Conservation (phyloP, 2,113 vertebrate genomes). For the Tragulus kanchil region DNA sequence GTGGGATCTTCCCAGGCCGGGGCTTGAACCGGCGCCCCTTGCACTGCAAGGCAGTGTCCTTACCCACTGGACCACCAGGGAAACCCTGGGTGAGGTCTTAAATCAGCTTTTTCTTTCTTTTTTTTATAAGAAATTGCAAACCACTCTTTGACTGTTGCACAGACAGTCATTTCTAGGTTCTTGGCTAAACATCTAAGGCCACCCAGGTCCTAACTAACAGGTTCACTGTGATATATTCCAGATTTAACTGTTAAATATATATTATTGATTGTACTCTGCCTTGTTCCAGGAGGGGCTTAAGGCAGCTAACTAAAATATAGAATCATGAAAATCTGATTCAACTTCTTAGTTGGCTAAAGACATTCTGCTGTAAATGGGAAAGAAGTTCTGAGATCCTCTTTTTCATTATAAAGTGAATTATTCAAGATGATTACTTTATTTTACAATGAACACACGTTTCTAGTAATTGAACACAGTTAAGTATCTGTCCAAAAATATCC, state of each 20-base stretch:
- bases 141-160: background rate
- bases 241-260: slow-evolving; percentile 9
- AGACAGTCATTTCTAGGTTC: background rate
- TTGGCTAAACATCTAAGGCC: background rate
- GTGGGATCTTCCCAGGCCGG: no score
- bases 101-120: background rate
- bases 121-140: background rate
- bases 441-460: slow-evolving; percentile 60
- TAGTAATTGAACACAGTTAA: slow-evolving; percentile 44
- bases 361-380: background rate
- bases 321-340: slow-evolving; percentile 20
- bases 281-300: slow-evolving; percentile 43
- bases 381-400: background rate
- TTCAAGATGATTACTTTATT: slow-evolving; percentile 28
- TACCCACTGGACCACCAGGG: no score
- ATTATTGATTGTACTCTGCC: slow-evolving; percentile 21
- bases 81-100: background rate
- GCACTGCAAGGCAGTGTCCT: no score
- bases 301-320: slow-evolving; percentile 38
- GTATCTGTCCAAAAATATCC: slow-evolving; percentile 43
- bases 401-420: slow-evolving; percentile 48
- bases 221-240: slow-evolving; percentile 42
- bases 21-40: no score
- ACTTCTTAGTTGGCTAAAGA: slow-evolving; percentile 39
- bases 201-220: background rate